Base-by-base conservation (phyloP, 1,140 invertebrate species). In the Cydia pomonella region DNA sequence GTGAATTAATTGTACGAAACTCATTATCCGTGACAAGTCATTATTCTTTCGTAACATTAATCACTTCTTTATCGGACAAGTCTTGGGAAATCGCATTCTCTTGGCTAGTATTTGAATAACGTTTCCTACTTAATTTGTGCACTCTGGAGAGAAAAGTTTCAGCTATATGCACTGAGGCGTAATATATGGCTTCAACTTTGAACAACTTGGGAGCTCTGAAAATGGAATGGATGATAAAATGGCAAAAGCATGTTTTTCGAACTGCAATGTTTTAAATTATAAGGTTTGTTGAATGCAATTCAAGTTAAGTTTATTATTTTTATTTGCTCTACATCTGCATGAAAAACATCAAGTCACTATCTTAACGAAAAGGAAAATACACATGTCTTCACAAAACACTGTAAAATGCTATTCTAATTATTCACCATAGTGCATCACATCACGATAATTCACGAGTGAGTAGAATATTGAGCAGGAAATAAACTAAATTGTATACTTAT, bases 41-140 rank as follows among this genome's bases (percentile, higher is more conserved):
- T 73, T 73, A 73, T 73, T 62, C 72, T 59, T 73, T 53, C 21
- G 25, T 13, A 53, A 73, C 72, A 73, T 73, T 73, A 73, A 73
- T 73, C 72, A 73, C 72, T 73, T 12, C 72, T 73, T 73, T 73
- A 73, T 73, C 72, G 27, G 64, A 69, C 64, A 69, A 69, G 64
- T 33, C 64, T 69, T 2, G 64, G 44, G 72, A 33, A 33, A 73
- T 18, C 27, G 72, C 50, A 62, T 33, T 73, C 27, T 38, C 64
- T 18, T 13, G n/a, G 41, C 25, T n/a, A 18, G 72, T 53, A 29
- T 73, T 73, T 73, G 72, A 73, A 73, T 73, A 73, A 73, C 47
- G 47, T 73, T 62, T 53, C 50, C 72, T 62, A 27, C 27, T 73
- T 73, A 73, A 73, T 73, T 73, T 73, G 72, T 59, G 72, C 72